Evolutionary conservation across 2,888 invertebrate genomes (phyloP), one percentile per base, ranked within the genome.

Genomic region (Heteromyza rotundicornis): DNA sequence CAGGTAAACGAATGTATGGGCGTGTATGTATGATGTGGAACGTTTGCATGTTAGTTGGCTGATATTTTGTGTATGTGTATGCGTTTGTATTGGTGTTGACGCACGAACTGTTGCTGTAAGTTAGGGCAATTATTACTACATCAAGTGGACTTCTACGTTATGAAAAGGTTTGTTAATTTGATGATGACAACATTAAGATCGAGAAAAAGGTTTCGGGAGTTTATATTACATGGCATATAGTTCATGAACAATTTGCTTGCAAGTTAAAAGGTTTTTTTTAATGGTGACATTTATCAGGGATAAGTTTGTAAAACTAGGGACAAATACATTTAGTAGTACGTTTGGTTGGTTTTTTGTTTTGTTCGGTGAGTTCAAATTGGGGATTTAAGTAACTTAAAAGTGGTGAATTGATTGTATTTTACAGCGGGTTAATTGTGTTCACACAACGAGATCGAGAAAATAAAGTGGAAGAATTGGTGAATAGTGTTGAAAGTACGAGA

Each of bases 401-500:
- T 5, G 32, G 32, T n/a, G n/a, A n/a, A 12, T 32, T 32, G 3
- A 40, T 40, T 40, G n/a, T 40, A 40, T 40, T 40, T n/a, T 40
- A 40, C 40, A 40, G 32, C n/a, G n/a, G n/a, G n/a, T n/a, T 10
- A 10, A 40, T 40, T 40, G 40, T n/a, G 40, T 40, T 7, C 2
- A 47, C 47, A 47, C 47, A 47, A 40, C 14, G 7, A 47, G 20
- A 19, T 47, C n/a, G n/a, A 20, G 47, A 47, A 19, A 47, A 47
- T 2, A 19, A 20, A 47, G 2, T 47, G 47, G 19, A 47, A 47
- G 47, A 40, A n/a, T n/a, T n/a, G n/a, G 40, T 40, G 40, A 10
- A 40, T 47, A 47, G 47, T 47, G 32, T n/a, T 50, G 40, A 51
- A 36, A 60, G 56, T 51, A 14, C 51, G 44, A 63, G 59, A 59